phyloP scores from a whole-genome alignment of 1,140 invertebrate species.

The Campoletis sonorensis region DNA sequence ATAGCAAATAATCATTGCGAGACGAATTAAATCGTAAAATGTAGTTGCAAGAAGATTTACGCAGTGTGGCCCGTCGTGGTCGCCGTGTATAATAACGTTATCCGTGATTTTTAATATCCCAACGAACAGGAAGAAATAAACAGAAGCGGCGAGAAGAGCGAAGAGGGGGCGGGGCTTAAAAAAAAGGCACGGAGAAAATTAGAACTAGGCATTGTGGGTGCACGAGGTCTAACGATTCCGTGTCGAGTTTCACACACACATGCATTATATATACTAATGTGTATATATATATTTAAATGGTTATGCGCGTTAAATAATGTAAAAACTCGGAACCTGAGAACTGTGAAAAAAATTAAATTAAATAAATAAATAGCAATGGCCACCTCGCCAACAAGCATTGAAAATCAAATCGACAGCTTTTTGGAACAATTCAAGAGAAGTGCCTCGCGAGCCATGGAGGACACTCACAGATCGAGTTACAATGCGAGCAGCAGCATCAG shows the following conservation, averaged over 20 bases:
- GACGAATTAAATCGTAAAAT: slow-evolving; percentile 38
- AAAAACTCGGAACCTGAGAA: neutral
- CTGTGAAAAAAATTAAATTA: neutral
- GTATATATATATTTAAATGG: neutral
- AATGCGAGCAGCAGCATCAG: slow-evolving; percentile 69
- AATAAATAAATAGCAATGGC: slow-evolving; percentile 74
- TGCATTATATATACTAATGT: neutral
- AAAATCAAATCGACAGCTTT: slow-evolving; percentile 89
- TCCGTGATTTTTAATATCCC: slow-evolving; percentile 1
- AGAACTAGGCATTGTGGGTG: slow-evolving; percentile 19
- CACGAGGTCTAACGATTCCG: slow-evolving; percentile 23
- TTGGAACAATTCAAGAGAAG: slow-evolving; percentile 87
- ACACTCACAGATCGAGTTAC: slow-evolving; percentile 68
- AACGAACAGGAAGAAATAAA: neutral
- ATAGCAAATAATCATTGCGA: slow-evolving; percentile 11
- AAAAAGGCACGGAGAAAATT: neutral
- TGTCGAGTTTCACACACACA: slow-evolving; percentile 10
- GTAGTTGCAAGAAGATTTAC: slow-evolving; percentile 13
- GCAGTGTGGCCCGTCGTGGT: slow-evolving; percentile 34
- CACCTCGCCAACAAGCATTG: slow-evolving; percentile 83
- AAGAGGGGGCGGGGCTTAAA: no score
- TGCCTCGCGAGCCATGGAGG: slow-evolving; percentile 85
- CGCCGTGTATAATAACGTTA: slow-evolving; percentile 7
- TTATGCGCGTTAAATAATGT: slow-evolving; percentile 5
- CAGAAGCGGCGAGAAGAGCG: no score